Conservation (phyloP, 2,113 vertebrate genomes). For the Choloepus hoffmanni region DNA sequence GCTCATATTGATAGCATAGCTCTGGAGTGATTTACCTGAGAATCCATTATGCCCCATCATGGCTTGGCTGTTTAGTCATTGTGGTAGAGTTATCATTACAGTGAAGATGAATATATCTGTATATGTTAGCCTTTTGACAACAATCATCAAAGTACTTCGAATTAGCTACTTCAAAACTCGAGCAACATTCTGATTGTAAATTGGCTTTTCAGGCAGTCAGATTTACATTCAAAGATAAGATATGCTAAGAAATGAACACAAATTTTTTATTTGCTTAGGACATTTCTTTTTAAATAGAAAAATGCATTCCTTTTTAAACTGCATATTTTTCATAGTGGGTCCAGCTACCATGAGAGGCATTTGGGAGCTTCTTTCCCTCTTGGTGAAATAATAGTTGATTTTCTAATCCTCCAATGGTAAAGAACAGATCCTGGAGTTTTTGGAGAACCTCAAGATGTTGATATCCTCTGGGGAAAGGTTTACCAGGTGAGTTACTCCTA, state of each 20-base stretch:
- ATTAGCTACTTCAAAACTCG: background rate
- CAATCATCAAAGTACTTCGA: background rate
- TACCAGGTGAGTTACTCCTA: background rate
- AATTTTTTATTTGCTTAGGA: background rate
- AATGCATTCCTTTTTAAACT: background rate
- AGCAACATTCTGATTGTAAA: background rate
- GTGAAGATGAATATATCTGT: background rate
- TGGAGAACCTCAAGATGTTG: background rate
- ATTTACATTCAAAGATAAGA: background rate
- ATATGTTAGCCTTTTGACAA: background rate
- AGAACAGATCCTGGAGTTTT: background rate
- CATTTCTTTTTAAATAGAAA: background rate
- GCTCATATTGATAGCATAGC: background rate
- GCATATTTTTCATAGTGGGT: background rate
- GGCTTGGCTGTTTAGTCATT: background rate
- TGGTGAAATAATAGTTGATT: background rate
- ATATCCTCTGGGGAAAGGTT: background rate
- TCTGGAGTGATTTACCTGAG: background rate
- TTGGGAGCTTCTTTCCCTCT: background rate
- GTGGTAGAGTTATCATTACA: background rate
- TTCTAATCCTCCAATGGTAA: background rate
- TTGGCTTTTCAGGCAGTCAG: background rate
- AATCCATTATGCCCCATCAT: background rate
- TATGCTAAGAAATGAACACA: background rate
- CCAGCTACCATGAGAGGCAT: background rate